Conservation (phyloP, 2,113 vertebrate genomes). For the Chascanopsetta lugubris region DNA sequence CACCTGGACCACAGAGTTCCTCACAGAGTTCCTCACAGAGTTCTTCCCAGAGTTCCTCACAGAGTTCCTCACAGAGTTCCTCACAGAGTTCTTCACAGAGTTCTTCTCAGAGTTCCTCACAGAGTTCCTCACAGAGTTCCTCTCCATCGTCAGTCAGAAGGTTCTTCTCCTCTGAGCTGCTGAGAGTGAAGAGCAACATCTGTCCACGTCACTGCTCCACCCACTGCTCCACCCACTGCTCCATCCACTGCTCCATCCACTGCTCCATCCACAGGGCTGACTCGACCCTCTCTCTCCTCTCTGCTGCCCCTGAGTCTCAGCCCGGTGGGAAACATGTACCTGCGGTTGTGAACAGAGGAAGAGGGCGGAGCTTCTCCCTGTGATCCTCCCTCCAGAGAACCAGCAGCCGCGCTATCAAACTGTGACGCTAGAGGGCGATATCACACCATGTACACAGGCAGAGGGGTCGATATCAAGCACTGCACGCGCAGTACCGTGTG, state of each 20-base stretch:
- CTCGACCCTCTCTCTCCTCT: slow-evolving; percentile 20
- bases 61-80: too few relatives aligned
- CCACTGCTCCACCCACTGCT: slow-evolving; percentile 5
- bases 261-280: not conserved
- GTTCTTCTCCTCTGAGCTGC: slow-evolving; percentile 11
- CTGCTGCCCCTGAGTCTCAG: too few relatives aligned
- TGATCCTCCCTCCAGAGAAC: slow-evolving; percentile 9
- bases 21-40: too few relatives aligned
- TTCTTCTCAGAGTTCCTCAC: too few relatives aligned
- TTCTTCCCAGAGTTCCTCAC: too few relatives aligned
- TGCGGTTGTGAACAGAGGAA: slow-evolving; percentile 40
- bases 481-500: too few relatives aligned
- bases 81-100: too few relatives aligned
- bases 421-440: too few relatives aligned
- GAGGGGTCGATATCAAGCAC: too few relatives aligned
- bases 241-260: not conserved
- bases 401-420: too few relatives aligned
- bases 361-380: slow-evolving; percentile 48
- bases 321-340: slow-evolving; percentile 52
- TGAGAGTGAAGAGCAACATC: slow-evolving; percentile 49
- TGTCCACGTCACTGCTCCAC: slow-evolving; percentile 20
- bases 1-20: slow-evolving; percentile 51
- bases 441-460: too few relatives aligned
- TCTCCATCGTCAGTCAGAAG: slow-evolving; percentile 56
- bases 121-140: too few relatives aligned